Evolutionary conservation across 2,888 invertebrate species (phyloP).

Genomic region (Anorthoa munda): DNA sequence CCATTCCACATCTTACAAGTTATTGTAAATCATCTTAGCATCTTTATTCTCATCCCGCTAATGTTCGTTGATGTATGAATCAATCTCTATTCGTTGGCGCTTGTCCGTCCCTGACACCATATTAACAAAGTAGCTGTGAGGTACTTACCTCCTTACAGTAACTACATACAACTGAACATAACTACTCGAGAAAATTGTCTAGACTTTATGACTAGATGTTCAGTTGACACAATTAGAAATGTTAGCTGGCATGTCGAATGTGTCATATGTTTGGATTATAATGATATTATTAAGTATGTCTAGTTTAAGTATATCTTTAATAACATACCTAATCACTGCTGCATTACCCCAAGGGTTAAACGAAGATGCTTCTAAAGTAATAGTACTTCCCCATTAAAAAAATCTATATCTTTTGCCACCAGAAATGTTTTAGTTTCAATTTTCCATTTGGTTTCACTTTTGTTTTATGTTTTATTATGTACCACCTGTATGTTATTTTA

Average conservation of each 20-base stretch:
- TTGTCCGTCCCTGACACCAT: conserved; percentile 67
- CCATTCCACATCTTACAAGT: conserved; percentile 24
- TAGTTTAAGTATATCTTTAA: not conserved
- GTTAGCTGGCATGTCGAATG: conserved; percentile 28
- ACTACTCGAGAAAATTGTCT: conserved; percentile 37
- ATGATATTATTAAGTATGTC: not conserved
- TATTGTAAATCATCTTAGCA: conserved; percentile 53
- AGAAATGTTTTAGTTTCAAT: no score
- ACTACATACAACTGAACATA: conserved; percentile 15
- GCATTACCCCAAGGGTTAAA: no score
- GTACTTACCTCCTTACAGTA: conserved; percentile 39
- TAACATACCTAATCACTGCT: no score
- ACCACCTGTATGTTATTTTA: no score
- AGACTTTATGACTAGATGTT: not conserved
- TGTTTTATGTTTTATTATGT: no score
- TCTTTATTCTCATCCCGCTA: conserved; percentile 45
- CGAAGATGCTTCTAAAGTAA: no score
- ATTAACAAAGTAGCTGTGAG: conserved; percentile 56
- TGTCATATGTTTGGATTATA: conserved; percentile 27
- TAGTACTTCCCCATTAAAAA: no score
- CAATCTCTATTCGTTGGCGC: conserved; percentile 51
- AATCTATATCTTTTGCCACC: no score
- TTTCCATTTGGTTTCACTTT: no score
- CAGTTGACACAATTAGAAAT: conserved; percentile 36
- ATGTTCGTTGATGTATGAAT: conserved; percentile 58